phyloP scores from a whole-genome alignment of 2,888 invertebrate species.

The Drosophila mimetica region DNA sequence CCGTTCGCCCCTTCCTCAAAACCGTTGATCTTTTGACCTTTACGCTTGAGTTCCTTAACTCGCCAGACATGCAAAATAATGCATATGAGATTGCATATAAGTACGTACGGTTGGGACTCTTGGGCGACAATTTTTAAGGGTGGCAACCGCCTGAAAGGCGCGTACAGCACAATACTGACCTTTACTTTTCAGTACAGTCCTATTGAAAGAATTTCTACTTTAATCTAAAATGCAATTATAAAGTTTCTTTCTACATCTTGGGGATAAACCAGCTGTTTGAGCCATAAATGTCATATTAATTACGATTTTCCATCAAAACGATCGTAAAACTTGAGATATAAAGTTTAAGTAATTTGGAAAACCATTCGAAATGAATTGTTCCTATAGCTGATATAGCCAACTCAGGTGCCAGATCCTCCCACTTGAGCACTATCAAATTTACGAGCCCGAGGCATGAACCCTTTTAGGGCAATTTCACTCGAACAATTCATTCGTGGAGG shows the following conservation, averaged over 20 bases:
- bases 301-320: constrained; percentile 65
- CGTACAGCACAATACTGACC: constrained; percentile 34
- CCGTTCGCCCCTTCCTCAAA: constrained; percentile 23
- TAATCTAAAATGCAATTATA: background rate
- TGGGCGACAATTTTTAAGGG: constrained; percentile 50
- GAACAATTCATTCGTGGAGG: constrained; percentile 40
- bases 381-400: constrained; percentile 8
- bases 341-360: constrained; percentile 51
- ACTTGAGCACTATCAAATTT: constrained; percentile 74
- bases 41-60: constrained; percentile 76
- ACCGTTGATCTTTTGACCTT: constrained; percentile 82
- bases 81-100: constrained; percentile 66
- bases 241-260: background rate
- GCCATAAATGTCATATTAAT: constrained; percentile 56
- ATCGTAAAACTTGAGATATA: constrained; percentile 68
- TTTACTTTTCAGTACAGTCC: constrained; percentile 20
- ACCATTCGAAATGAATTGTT: constrained; percentile 64
- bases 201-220: background rate
- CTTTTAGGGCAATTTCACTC: constrained; percentile 54
- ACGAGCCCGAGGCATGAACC: constrained; percentile 63
- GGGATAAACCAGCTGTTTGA: constrained; percentile 12
- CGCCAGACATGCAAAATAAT: constrained; percentile 79
- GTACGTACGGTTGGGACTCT: constrained; percentile 5
- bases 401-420: constrained; percentile 45
- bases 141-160: constrained; percentile 65